Base-by-base conservation (phyloP, 2,113 vertebrate species). In the Thalassarche chlororhynchos region DNA sequence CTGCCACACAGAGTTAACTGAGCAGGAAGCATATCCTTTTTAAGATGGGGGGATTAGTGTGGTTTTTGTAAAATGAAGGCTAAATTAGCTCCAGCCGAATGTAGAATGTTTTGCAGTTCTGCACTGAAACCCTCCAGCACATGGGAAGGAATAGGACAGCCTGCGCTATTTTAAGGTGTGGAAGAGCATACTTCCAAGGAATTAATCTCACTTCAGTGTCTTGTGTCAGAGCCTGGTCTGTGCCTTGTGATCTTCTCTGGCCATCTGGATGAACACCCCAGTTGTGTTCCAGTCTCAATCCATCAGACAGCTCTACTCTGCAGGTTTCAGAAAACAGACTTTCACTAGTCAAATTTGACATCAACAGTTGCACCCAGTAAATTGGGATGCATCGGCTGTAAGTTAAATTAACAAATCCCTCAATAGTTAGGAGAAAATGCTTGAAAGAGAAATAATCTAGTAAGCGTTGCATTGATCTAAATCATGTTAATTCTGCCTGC, bases 1-100 rank as follows among this genome's bases (percentile, higher is more conserved):
- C 78, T 95, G 87, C 95, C 69, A 26, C 74, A 64, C 92, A 34
- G 94, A 93, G 95, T 94, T 93, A 96, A 90, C 90, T 58, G 93
- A 88, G 95, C 93, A 77, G 95, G 95, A 87, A 97, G 82, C 70
- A 0, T 76, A 38, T 91, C 87, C 93, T 79, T 87, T 92, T 72
- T 71, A 82, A 84, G 87, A 72, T 36, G 84, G 55, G 78, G 64
- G 87, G 82, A 91, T 96, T 93, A 93, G 96, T 46, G 82, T 91
- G 91, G 42, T 32, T 79, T 95, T 69, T 89, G 84, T 93, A 36
- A 95, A 92, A 94, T 10, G 70, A 82, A 91, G 91, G 93, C 89
- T 96, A 87, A 96, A 95, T 90, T 76, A 89, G 77, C 94, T 90
- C 74, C 78, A 84, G 82, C 91, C 91, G 62, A 84, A 87, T 29